Evolutionary conservation across 2,113 vertebrate genomes (phyloP).

Genomic region (Cynopterus brachyotis): DNA sequence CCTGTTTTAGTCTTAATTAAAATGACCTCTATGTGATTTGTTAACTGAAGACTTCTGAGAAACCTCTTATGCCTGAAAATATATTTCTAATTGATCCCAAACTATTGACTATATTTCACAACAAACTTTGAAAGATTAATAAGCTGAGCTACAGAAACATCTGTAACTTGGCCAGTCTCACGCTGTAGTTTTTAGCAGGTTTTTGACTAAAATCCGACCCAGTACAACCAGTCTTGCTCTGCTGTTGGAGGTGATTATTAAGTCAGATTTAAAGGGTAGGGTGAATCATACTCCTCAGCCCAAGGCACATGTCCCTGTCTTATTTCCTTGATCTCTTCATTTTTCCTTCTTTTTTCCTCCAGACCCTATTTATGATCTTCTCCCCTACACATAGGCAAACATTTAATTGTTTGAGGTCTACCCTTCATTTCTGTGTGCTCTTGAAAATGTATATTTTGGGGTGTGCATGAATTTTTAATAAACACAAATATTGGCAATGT

Average conservation of each 20-base stretch:
- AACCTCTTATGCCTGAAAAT: background rate
- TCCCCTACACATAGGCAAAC: background rate
- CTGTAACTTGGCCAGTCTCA: background rate
- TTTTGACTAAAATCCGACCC: background rate
- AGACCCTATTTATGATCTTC: background rate
- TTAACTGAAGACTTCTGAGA: constrained; percentile 22
- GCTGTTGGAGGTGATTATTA: background rate
- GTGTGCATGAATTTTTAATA: background rate
- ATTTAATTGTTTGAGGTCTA: background rate
- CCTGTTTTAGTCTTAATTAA: background rate
- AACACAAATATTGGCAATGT: background rate
- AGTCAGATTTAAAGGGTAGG: background rate
- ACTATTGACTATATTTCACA: constrained; percentile 16
- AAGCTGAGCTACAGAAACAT: background rate
- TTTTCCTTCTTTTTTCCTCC: background rate
- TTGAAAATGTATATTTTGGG: constrained; percentile 5
- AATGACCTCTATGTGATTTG: background rate
- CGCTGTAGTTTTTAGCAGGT: background rate
- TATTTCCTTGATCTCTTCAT: background rate
- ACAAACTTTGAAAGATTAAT: background rate
- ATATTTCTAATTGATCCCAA: background rate
- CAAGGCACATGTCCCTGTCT: background rate
- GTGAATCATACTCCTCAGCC: background rate
- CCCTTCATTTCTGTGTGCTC: background rate
- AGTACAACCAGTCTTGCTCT: background rate